Evolutionary conservation across 2,113 vertebrate species (phyloP).

Genomic region (Stigmatopora nigra): DNA sequence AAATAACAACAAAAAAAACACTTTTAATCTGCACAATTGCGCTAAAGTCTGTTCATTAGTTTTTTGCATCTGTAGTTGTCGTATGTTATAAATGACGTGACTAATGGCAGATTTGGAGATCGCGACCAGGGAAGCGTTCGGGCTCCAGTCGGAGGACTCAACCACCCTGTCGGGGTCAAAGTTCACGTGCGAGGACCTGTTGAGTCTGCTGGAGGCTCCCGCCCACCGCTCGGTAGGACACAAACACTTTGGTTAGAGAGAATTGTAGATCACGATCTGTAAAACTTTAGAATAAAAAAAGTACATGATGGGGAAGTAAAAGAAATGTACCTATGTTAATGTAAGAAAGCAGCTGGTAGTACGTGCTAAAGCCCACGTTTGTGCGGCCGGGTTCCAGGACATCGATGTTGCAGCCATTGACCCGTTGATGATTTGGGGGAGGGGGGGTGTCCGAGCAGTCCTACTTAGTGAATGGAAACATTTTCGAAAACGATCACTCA

Average conservation of each 20-base stretch:
- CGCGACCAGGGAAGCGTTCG: conserved; percentile 73
- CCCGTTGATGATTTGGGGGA: conserved; percentile 5
- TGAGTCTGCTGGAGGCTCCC: conserved; percentile 50
- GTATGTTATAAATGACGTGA: background rate
- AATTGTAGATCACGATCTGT: background rate
- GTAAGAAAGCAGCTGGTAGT: background rate
- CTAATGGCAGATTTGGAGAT: conserved; percentile 72
- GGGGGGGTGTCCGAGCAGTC: background rate
- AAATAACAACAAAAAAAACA: background rate
- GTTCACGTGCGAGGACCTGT: conserved; percentile 54
- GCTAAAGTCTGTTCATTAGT: no score
- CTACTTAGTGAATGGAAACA: conserved; percentile 7
- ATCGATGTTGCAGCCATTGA: conserved; percentile 1
- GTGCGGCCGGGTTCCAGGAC: background rate
- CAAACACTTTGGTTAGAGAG: background rate
- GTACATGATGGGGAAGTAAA: background rate
- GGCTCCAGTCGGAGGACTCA: conserved; percentile 61
- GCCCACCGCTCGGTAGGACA: conserved; percentile 41
- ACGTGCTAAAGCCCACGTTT: background rate
- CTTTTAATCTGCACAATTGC: no score
- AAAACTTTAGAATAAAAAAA: background rate
- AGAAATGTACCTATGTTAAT: background rate
- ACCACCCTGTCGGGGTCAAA: conserved; percentile 27
- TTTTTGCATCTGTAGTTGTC: no score
- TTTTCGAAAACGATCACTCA: conserved; percentile 3